Evolutionary conservation across 2,797 vertebrate species (phyloP).

Genomic region (Oreonectes daqikongensis): DNA sequence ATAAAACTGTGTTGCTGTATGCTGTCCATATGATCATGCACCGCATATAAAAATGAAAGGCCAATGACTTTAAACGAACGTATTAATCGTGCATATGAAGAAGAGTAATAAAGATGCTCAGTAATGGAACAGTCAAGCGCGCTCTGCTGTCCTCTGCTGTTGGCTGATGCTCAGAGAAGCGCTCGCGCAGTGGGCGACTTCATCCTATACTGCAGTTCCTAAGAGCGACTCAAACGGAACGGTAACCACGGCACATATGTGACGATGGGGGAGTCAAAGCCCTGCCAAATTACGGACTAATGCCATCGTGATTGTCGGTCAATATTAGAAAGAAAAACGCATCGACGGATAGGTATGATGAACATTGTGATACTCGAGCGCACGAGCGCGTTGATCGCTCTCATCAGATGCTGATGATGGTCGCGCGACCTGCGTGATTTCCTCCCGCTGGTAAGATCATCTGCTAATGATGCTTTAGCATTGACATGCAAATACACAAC

Average conservation of each 20-base stretch:
- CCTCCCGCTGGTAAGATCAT: conserved; percentile 68
- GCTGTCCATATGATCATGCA: no score
- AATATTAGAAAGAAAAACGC: conserved; percentile 58
- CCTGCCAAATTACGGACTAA: conserved; percentile 48
- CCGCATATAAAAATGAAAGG: not conserved
- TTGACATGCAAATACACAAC: not conserved
- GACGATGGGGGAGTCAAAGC: conserved; percentile 63
- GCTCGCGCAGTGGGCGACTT: conserved; percentile 63
- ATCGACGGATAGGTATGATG: conserved; percentile 41
- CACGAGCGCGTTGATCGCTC: conserved; percentile 65
- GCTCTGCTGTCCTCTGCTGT: conserved; percentile 71
- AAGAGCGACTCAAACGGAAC: conserved; percentile 63
- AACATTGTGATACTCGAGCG: conserved; percentile 36
- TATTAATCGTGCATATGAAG: not conserved
- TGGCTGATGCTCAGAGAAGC: conserved; percentile 65
- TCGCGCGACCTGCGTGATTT: conserved; percentile 76
- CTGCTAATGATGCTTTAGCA: conserved; percentile 36
- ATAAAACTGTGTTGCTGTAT: not conserved
- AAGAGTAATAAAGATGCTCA: not conserved
- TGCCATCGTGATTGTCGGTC: conserved; percentile 25
- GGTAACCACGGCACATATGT: conserved; percentile 53
- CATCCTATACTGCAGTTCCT: conserved; percentile 67
- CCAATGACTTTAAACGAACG: not conserved
- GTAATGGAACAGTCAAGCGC: conserved; percentile 48
- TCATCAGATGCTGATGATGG: conserved; percentile 70